These are phyloP conservation scores for Zapus hudsonius DNA, from an alignment of 2,113 vertebrate genomes.

Conservation along the genomic window DNA sequence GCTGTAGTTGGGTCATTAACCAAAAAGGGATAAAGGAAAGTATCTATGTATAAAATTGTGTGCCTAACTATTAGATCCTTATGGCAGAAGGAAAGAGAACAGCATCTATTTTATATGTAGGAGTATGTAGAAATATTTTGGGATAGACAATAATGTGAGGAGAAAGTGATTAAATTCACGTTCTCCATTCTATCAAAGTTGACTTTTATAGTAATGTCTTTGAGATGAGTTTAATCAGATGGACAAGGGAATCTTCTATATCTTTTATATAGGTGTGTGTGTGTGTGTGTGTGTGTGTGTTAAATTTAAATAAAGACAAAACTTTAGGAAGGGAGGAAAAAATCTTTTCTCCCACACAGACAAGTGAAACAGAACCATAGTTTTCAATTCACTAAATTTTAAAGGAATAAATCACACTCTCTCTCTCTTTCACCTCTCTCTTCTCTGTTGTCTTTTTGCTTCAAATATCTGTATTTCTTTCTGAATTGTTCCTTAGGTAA, in stretches of 20 bases:
- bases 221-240: not conserved
- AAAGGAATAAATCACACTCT: not conserved
- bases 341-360: not conserved
- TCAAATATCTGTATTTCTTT: not conserved
- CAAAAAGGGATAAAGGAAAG: not conserved
- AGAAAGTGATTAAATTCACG: slow-evolving; percentile 22
- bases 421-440: too few species aligned
- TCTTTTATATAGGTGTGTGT: not conserved
- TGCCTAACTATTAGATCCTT: not conserved
- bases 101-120: not conserved
- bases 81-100: not conserved
- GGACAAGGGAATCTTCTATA: not conserved
- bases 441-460: not conserved
- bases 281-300: not conserved
- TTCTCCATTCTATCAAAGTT: not conserved
- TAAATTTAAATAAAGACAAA: not conserved
- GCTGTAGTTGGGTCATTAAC: not conserved
- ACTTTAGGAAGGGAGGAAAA: not conserved
- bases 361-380: not conserved
- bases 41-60: slow-evolving; percentile 3
- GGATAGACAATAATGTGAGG: not conserved
- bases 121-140: not conserved
- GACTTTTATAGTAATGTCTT: slow-evolving; percentile 7
- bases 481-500: not conserved
- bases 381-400: slow-evolving; percentile 31